phyloP scores from a whole-genome alignment of 2,888 invertebrate species.

The Pheosia gnoma region DNA sequence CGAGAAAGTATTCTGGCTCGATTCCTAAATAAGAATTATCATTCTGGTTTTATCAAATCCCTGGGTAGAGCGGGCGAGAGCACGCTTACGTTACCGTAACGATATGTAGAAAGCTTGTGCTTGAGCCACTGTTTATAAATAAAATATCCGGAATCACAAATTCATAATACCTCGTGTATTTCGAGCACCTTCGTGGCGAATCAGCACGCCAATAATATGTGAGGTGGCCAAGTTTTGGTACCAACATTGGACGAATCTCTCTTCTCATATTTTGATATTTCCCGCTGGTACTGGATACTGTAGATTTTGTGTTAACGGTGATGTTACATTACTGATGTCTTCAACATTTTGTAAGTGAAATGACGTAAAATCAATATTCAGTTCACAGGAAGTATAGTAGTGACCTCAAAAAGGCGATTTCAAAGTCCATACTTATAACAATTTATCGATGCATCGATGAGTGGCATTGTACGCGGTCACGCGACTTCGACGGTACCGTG shows the following conservation, averaged over 20 bases:
- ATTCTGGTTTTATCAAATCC: no score
- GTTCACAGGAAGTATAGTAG: not conserved
- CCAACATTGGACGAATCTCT: not conserved
- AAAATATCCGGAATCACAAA: not conserved
- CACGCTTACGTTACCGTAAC: no score
- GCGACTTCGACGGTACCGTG: not conserved
- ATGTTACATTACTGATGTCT: no score
- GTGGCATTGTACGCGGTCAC: not conserved
- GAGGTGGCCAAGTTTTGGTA: not conserved
- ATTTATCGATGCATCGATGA: not conserved
- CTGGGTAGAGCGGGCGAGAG: no score
- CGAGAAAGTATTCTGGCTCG: no score
- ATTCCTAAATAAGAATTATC: no score
- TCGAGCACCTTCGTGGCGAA: not conserved
- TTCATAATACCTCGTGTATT: not conserved
- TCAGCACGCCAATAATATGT: not conserved
- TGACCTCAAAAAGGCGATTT: slow-evolving; percentile 1
- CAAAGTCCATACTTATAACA: not conserved
- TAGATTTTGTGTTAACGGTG: no score
- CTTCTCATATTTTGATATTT: not conserved
- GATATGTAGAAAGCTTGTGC: no score
- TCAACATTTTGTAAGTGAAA: not conserved
- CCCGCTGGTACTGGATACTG: no score
- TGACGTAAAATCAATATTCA: not conserved
- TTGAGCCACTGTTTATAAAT: not conserved